Evolutionary conservation across 2,888 invertebrate species (phyloP).

Genomic region (Cyclophora punctaria): DNA sequence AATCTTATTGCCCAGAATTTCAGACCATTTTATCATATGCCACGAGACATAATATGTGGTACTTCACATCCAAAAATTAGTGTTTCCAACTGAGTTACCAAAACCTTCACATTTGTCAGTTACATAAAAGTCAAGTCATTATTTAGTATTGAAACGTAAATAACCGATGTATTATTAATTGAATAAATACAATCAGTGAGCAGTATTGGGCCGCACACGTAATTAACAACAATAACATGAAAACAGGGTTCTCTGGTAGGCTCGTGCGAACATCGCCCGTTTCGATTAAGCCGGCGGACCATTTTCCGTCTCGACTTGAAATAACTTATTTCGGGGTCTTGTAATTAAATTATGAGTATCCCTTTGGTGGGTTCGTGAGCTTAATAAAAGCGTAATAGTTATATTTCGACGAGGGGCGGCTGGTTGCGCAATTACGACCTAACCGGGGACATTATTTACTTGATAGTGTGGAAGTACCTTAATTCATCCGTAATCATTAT

Average conservation of each 20-base stretch:
- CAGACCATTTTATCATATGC: too few species aligned
- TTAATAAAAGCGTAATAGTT: slow-evolving; percentile 71
- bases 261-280: slow-evolving; percentile 18
- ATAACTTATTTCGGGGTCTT: slow-evolving; percentile 52
- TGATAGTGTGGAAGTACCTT: slow-evolving; percentile 24
- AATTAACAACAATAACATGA: slow-evolving; percentile 18
- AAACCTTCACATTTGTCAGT: too few species aligned
- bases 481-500: slow-evolving; percentile 19
- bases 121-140: too few species aligned
- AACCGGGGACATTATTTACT: slow-evolving; percentile 34
- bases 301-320: slow-evolving; percentile 37
- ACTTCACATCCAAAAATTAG: too few species aligned
- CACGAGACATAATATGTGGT: too few species aligned
- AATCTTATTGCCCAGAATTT: too few species aligned
- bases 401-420: slow-evolving; percentile 54
- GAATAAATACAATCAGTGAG: neutral
- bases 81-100: too few species aligned
- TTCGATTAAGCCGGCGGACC: slow-evolving; percentile 35
- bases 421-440: slow-evolving; percentile 49
- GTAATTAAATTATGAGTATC: slow-evolving; percentile 70
- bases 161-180: too few species aligned
- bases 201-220: slow-evolving; percentile 8
- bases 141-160: too few species aligned
- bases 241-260: slow-evolving; percentile 19
- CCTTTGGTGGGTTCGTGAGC: slow-evolving; percentile 61